Evolutionary conservation across 2,797 vertebrate species (phyloP).

Genomic region (Petrocephalus sullivani): DNA sequence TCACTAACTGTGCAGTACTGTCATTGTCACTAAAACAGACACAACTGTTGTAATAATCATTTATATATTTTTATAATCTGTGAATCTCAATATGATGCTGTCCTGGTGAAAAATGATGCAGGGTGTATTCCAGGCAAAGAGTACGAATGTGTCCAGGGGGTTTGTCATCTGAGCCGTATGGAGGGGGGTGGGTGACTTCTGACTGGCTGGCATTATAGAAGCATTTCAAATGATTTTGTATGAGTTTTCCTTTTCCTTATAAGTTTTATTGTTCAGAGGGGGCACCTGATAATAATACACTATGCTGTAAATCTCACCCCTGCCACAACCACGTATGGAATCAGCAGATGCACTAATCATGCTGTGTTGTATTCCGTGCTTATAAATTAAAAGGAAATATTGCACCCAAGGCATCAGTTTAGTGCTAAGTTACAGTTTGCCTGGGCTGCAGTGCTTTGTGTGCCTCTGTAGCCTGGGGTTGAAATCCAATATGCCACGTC

Average conservation of each 20-base stretch:
- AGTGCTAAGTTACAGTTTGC: constrained; percentile 1
- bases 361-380: not conserved
- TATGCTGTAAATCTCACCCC: constrained; percentile 7
- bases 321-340: constrained; percentile 22
- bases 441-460: not conserved
- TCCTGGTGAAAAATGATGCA: not conserved
- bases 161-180: not conserved
- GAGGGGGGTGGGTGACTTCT: not conserved
- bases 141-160: not conserved
- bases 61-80: not conserved
- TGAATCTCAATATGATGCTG: not conserved
- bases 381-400: constrained; percentile 15
- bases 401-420: not conserved
- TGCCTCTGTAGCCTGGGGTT: constrained; percentile 13
- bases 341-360: constrained; percentile 14
- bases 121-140: not conserved
- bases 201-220: not conserved
- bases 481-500: not conserved
- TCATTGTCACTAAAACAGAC: not conserved
- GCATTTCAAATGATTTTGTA: not conserved
- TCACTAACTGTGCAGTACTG: not conserved
- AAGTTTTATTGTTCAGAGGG: constrained; percentile 14
- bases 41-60: not conserved
- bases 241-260: not conserved
- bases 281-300: not conserved